Percentiles rank a stretch among this genome's conserved stretches.
Evolutionary conservation across 1,140 invertebrate genomes (phyloP).

Genomic region (Megalopta genalis): DNA sequence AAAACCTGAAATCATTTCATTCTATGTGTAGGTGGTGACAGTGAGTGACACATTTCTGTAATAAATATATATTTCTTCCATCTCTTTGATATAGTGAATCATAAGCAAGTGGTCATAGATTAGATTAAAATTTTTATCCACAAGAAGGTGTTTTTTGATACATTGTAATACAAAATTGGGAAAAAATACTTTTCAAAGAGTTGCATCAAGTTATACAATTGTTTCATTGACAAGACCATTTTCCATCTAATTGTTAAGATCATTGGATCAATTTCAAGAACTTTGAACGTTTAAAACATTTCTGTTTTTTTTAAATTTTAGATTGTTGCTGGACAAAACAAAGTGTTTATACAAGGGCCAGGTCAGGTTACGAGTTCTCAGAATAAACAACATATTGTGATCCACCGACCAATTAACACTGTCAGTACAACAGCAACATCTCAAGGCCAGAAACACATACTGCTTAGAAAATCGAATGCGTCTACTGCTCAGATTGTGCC

Average conservation of each 20-base stretch:
- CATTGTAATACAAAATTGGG: background rate
- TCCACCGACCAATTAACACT: slow-evolving; percentile 72
- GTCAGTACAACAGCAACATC: slow-evolving; percentile 61
- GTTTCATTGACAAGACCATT: background rate
- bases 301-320: slow-evolving; percentile 55
- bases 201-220: slow-evolving; percentile 12
- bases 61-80: slow-evolving; percentile 59
- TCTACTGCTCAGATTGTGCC: slow-evolving; percentile 77
- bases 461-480: slow-evolving; percentile 74
- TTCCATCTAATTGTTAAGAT: background rate
- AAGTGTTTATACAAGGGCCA: slow-evolving; percentile 74
- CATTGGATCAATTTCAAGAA: background rate
- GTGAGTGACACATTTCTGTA: slow-evolving; percentile 34
- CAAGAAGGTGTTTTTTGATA: slow-evolving; percentile 7
- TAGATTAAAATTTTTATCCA: slow-evolving; percentile 13
- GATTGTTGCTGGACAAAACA: slow-evolving; percentile 72
- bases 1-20: slow-evolving; percentile 21
- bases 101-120: background rate
- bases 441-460: slow-evolving; percentile 75
- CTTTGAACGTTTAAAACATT: background rate
- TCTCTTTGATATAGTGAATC: slow-evolving; percentile 16
- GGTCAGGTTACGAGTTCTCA: slow-evolving; percentile 70
- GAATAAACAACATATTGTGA: slow-evolving; percentile 74
- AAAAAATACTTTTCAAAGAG: background rate
- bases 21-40: slow-evolving; percentile 46